A percentile compares a stretch with the other conserved stretches of the same genome.
These are phyloP conservation scores for Phaetusa simplex DNA, from an alignment of 2,113 vertebrate species.

Conservation along the genomic window DNA sequence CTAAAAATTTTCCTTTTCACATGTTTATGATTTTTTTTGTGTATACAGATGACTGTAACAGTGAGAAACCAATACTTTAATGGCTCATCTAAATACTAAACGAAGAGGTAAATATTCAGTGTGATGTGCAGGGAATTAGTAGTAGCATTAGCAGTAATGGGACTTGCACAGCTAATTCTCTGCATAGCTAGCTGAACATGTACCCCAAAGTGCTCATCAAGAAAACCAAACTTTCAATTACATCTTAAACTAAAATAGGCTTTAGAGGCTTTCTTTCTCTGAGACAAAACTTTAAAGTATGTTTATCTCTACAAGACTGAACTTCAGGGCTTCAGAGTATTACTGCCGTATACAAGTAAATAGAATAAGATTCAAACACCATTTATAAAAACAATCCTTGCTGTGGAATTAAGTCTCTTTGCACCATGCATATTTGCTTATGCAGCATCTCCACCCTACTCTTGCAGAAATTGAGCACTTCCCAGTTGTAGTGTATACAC, in stretches of 20 bases:
- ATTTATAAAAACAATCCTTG: neutral
- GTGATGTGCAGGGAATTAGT: neutral
- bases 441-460: neutral
- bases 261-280: neutral
- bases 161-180: conserved; percentile 4
- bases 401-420: neutral
- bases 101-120: conserved; percentile 23
- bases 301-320: neutral
- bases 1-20: neutral
- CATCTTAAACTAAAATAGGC: neutral
- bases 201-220: neutral
- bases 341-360: neutral
- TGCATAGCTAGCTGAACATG: conserved; percentile 11
- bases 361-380: neutral
- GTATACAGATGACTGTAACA: neutral
- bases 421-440: neutral
- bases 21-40: neutral
- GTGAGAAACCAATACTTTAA: neutral
- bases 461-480: neutral
- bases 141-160: conserved; percentile 2
- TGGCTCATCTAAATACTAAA: neutral
- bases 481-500: neutral
- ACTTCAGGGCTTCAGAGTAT: neutral
- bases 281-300: neutral
- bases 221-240: conserved; percentile 9